These are phyloP conservation scores for Pyrgilauda ruficollis DNA, from an alignment of 2,113 vertebrate genomes.

Conservation along the genomic window DNA sequence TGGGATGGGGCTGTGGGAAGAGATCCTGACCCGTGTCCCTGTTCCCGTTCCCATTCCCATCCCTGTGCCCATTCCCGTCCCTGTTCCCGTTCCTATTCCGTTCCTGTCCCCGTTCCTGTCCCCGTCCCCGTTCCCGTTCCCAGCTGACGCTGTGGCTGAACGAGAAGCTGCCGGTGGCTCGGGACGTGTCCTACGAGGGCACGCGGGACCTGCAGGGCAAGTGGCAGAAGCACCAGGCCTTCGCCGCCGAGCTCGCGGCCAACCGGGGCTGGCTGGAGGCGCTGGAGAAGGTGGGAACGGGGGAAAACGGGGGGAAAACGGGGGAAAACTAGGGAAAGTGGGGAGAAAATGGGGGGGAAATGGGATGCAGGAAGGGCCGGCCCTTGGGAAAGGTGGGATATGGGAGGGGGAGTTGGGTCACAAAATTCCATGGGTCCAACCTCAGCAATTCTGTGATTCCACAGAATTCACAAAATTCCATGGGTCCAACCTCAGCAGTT, in stretches of 20 bases:
- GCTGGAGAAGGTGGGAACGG: constrained; percentile 76
- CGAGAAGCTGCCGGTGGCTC: constrained; percentile 92
- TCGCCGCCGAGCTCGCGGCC: constrained; percentile 88
- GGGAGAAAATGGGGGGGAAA: background rate
- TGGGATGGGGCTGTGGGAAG: background rate
- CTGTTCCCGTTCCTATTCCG: no score
- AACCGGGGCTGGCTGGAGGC: constrained; percentile 89
- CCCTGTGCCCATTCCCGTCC: background rate
- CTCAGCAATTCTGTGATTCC: background rate
- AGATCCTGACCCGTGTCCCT: rapidly evolving
- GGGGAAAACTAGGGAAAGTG: background rate
- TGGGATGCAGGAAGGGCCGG: rapidly evolving
- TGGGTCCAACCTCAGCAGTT: background rate
- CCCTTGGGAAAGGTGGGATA: background rate
- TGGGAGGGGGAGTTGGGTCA: background rate
- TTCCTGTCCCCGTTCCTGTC: background rate
- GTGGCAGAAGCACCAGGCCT: constrained; percentile 93
- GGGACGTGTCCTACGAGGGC: constrained; percentile 88
- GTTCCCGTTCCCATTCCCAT: rapidly evolving
- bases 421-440: background rate
- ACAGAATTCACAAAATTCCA: background rate
- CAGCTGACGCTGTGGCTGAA: constrained; percentile 91
- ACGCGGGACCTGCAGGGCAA: constrained; percentile 89
- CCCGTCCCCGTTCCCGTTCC: rapidly evolving
- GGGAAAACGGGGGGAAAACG: rapidly evolving